Percentiles rank a stretch among this genome's conserved stretches.
Conservation (phyloP, 2,797 vertebrate genomes). For the Parauchenoglanis punctatus region DNA sequence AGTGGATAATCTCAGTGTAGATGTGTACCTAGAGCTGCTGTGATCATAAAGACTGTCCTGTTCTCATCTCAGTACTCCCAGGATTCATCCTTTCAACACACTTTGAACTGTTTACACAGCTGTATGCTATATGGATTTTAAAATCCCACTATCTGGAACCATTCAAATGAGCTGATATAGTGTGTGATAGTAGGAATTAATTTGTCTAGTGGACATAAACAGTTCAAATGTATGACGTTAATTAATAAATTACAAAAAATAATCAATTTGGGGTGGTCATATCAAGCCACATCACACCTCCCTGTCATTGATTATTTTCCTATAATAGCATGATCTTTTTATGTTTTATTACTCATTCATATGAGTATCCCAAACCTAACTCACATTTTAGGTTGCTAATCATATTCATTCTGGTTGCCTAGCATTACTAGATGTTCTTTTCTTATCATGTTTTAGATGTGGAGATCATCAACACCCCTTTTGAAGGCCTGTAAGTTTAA, state of each 20-base stretch:
- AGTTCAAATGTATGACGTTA: neutral
- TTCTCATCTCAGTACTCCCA: neutral
- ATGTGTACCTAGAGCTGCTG: neutral
- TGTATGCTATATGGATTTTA: neutral
- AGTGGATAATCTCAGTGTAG: neutral
- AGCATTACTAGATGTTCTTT: conserved; percentile 76
- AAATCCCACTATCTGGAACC: neutral
- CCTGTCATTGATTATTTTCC: too few species aligned
- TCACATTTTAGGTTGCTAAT: neutral
- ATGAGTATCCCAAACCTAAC: neutral
- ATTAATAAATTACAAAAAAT: neutral
- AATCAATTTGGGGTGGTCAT: too few species aligned
- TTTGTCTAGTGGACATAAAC: neutral
- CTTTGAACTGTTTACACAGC: neutral
- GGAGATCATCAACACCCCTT: conserved; percentile 64
- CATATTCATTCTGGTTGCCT: conserved; percentile 70
- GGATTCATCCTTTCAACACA: neutral
- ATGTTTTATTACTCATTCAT: conserved; percentile 10
- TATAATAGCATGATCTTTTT: neutral
- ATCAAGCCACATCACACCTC: too few species aligned
- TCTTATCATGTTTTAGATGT: conserved; percentile 75
- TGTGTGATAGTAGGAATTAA: neutral
- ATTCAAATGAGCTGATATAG: neutral
- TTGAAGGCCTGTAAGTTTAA: conserved; percentile 37
- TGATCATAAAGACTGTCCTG: neutral